Evolutionary conservation across 2,797 vertebrate species (phyloP).

Genomic region (Pangasius mekongensis): DNA sequence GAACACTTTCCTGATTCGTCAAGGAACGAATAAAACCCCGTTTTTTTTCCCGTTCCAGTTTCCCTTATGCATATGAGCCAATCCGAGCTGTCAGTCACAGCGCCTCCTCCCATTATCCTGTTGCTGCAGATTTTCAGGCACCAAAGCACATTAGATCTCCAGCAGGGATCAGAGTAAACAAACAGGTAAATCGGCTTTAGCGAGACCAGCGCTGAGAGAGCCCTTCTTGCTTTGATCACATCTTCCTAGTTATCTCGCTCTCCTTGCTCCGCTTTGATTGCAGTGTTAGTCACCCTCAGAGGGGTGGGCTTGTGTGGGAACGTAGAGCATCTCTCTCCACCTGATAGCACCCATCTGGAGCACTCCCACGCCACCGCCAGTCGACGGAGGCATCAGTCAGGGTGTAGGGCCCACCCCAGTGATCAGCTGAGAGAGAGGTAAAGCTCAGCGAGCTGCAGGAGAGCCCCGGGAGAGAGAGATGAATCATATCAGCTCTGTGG

Average conservation of each 20-base stretch:
- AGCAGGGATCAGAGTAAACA: constrained; percentile 59
- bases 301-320: not conserved
- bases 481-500: constrained; percentile 57
- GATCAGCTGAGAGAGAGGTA: constrained; percentile 42
- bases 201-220: constrained; percentile 48
- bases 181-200: constrained; percentile 60
- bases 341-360: constrained; percentile 16
- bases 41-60: not conserved
- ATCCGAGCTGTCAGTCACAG: constrained; percentile 29
- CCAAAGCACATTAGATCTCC: constrained; percentile 56
- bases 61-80: constrained; percentile 35
- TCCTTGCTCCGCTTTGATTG: constrained; percentile 48
- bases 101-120: constrained; percentile 51
- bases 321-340: not conserved
- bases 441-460: constrained; percentile 29
- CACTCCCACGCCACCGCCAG: constrained; percentile 6
- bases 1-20: not conserved
- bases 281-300: constrained; percentile 27
- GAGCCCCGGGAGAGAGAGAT: constrained; percentile 53
- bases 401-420: constrained; percentile 19
- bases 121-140: constrained; percentile 48
- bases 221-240: constrained; percentile 55
- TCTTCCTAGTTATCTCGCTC: constrained; percentile 51
- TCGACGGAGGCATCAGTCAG: constrained; percentile 34
- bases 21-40: not conserved